Evolutionary conservation across 1,140 invertebrate genomes (phyloP), one percentile per base, ranked within the genome.

Genomic region (Aphelenchoides fujianensis): DNA sequence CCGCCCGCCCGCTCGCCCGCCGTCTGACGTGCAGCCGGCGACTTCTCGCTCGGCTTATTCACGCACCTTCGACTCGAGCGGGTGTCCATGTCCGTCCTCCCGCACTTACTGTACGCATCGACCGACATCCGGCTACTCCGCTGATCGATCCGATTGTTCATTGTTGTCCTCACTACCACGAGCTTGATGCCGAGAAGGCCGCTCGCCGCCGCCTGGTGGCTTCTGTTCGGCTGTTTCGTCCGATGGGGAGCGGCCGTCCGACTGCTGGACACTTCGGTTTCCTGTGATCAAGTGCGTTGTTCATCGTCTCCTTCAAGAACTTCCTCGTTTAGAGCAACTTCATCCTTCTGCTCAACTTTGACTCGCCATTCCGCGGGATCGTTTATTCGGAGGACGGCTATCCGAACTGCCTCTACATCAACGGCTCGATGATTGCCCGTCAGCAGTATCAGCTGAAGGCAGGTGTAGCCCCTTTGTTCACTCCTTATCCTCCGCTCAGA

Each of bases 381-480:
- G 75, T 82, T 62, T 84, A 84, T 61, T 77, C 68, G 37, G 82
- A 84, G 64, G 69, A 83, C 32, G 81, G 82, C 2, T 74, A 64
- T 19, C 81, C 81, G 30, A 83, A 83, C 62, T 83, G 81, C 74
- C 74, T 83, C 41, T 84, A 83, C 71, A 74, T 82, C 16, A 84
- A 83, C 74, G 81, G 82, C 9, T 76, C 78, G 16, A 76, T 84
- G 54, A 75, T 83, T 27, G 69, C 82, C 36, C 73, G 79, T 52
- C 71, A 48, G 30, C 69, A 64, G 36, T 83, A 83, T 68, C 74
- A 80, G n/a, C 53, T 84, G 31, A 83, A 83, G 72, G 80, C 83
- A 3, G 23, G 69, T 68, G 31, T 54, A 12, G 16, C 53, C 23
- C 23, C 3, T 3, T 32, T 3, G 28, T 48, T 61, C 9, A 36